These are phyloP conservation scores for Pseudomyrmex concolor DNA, from an alignment of 1,140 invertebrate species.

Conservation along the genomic window DNA sequence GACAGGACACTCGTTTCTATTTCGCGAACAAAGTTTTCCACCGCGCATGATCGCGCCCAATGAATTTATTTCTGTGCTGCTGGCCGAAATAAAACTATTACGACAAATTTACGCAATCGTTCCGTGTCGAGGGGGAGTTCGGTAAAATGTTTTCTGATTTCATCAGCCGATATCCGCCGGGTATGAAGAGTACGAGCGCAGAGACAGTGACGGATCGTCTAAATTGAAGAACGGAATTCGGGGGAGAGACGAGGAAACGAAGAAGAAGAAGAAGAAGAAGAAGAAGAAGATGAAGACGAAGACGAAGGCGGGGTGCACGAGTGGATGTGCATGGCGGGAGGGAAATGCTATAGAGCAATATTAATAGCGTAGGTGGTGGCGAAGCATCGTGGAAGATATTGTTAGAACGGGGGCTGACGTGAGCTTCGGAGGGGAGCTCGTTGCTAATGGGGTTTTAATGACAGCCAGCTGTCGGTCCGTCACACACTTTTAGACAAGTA, in stretches of 20 bases:
- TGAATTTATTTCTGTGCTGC: constrained; percentile 62
- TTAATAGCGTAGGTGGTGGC: constrained; percentile 83
- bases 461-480: constrained; percentile 85
- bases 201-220: constrained; percentile 63
- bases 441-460: constrained; percentile 85
- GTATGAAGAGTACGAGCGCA: constrained; percentile 9
- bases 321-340: constrained; percentile 52
- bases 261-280: background rate
- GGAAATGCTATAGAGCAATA: constrained; percentile 74
- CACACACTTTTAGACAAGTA: constrained; percentile 82
- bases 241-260: constrained; percentile 1
- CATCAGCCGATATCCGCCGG: constrained; percentile 28
- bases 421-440: constrained; percentile 75
- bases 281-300: background rate
- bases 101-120: constrained; percentile 44
- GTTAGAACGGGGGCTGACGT: constrained; percentile 82
- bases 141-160: constrained; percentile 28
- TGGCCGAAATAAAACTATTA: constrained; percentile 46
- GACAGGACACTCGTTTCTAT: constrained; percentile 24
- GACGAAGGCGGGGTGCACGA: constrained; percentile 9
- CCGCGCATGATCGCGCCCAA: background rate
- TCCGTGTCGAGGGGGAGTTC: background rate
- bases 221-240: constrained; percentile 54
- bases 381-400: constrained; percentile 80
- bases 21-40: constrained; percentile 20